Base-by-base conservation (phyloP, 2,113 vertebrate genomes). In the Tetrao urogallus region DNA sequence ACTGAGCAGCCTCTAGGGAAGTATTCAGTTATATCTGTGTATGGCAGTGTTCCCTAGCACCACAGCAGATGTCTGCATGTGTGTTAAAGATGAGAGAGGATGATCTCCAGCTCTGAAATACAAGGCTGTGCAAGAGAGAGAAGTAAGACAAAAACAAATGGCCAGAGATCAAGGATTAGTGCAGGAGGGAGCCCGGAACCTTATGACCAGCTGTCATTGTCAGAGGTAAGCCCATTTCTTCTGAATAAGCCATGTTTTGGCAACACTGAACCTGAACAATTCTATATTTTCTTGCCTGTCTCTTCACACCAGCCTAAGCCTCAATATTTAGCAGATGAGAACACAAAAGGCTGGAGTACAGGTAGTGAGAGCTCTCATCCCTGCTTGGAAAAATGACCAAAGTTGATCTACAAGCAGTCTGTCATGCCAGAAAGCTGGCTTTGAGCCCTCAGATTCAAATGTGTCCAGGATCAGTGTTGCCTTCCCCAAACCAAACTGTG, bases 91-190 rank as follows among this genome's bases (percentile, higher is more conserved):
- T 22, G 69, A 76, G 57, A 76, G 57, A 17, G 45, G 24, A 34
- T 64, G 57, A 77, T 9, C 82, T 72, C 48, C 17, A 61, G 57
- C 67, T 86, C 83, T 82, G 90, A 91, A 96, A 93, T 19, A 25
- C 0, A 63, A 93, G 58, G 86, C 86, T 48, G 24, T 48, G 19
- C 25, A 20, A 27, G 83, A 50, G 69, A 65, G n/a, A 76, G n/a
- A 56, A 77, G 45, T 47, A 67, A 89, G n/a, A 61, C 58, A 82
- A 83, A 81, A 48, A 28, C 66, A 92, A 76, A 42, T 6, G 21
- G 24, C 19, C 75, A 60, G 58, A 88, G 73, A 86, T 70, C 32
- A 61, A 81, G 50, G 83, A n/a, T 32, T 57, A 42, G n/a, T 69
- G 58, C 56, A 65, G 57, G 48, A 89, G 32, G 32, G 38, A 89